Base-by-base conservation (phyloP, 2,888 invertebrate species). In the Drosophila gaucha region DNA sequence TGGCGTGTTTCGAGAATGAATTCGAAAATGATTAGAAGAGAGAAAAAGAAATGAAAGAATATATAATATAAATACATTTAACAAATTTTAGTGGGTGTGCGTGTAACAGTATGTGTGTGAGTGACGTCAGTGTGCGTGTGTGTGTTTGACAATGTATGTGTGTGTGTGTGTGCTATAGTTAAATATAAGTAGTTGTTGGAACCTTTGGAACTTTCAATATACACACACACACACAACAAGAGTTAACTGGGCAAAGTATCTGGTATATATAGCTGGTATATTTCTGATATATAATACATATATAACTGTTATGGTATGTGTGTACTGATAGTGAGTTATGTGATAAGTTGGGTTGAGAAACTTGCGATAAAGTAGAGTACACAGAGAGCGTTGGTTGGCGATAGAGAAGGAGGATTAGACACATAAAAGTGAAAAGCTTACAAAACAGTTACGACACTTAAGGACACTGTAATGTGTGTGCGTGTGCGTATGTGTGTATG, bases 31-130 rank as follows among this genome's bases (percentile, higher is more conserved):
- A 87, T 86, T 86, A 88, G 90, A 89, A 88, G 89, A 89, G 89
- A 89, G 89, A 90, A 90, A 89, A 89, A 90, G 89, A 90, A 90
- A 90, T 89, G 88, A 90, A 89, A 89, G 89, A 89, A 89, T 90
- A 89, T 90, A 90, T 86, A 90, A 89, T 90, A 88, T 90, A 90
- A 90, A 89, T 90, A 89, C 79, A 88, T 88, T 89, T 89, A 88
- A 89, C 80, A 84, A 86, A 85, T 82, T 86, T 85, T 86, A 80
- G 86, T 80, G 86, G 72, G 65, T 78, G 82, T 80, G 86, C 82
- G 78, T 69, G 55, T 67, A 47, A 62, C 54, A 58, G 41, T 70
- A 10, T 56, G 35, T 59, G 30, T 55, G 46, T 56, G 24, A 38
- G 31, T 67, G 46, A 36, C 41, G 35, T 64, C 28, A 67, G 36